Base-by-base conservation (phyloP, 1,140 invertebrate species). In the Spodoptera litura region DNA sequence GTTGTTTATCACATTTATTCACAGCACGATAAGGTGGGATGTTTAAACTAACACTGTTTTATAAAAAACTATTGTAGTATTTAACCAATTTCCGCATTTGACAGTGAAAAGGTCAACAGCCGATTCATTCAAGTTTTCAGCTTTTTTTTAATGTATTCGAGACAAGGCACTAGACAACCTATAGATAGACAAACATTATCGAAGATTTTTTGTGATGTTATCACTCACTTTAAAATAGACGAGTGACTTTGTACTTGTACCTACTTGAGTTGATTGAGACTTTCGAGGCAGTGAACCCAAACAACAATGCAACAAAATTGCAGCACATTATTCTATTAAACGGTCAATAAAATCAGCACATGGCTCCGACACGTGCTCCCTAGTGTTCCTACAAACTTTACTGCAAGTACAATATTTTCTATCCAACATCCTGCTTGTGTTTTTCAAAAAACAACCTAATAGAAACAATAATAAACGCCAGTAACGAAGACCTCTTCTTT, bases 61-160 rank as follows among this genome's bases (percentile, higher is more conserved):
- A 27, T 68, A 76, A 66, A 83, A 85, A 83, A 82, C 75, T 82
- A 77, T 84, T 78, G 78, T 74, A 70, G 82, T 84, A 83, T 83
- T 70, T 84, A 82, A 79, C 74, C 79, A 85, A 87, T 86, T 83
- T 87, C 83, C 84, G 86, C 73, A 81, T 87, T 81, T 87, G 86
- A 87, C 85, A 87, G 80, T 78, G 80, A 72, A 84, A 87, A 85
- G 86, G 86, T 87, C 86, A 87, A 84, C 86, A 87, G 84, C 86
- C 86, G 85, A 82, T 87, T 87, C 82, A 82, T 83, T 83, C 83
- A 83, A 75, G 74, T 68, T 64, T 73, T 74, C 62, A 62, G 72
- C 61, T 64, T 64, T 80, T 83, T 82, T 83, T 78, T 68, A 66
- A 68, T 31, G 11, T 53, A 77, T 77, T 49, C 51, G 44, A 70